Base-by-base conservation (phyloP, 2,113 vertebrate species). In the Gorsachius goisagi region DNA sequence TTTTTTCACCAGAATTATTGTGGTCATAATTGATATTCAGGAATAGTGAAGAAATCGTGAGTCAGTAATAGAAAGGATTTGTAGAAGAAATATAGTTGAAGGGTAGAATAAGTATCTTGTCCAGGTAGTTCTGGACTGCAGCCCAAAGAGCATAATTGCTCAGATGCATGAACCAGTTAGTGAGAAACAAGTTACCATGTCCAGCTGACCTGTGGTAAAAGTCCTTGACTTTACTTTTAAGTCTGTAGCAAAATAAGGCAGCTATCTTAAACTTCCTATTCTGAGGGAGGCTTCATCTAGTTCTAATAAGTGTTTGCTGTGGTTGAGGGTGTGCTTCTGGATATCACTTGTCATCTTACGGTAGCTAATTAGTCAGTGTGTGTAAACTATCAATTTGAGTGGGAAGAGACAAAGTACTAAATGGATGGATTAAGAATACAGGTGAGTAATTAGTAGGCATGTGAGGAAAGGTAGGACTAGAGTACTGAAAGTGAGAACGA, bases 351-450 rank as follows among this genome's bases (percentile, higher is more conserved):
- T 79, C 44, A 85, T 88, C 82, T 88, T 50, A 4, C 37, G 49
- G 80, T 75, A 10, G 2, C 47, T 95, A 72, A 94, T 96, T 91
- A 81, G 89, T 88, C 30, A 71, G 0, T 47, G 68, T 86, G 47
- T 71, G 27, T 55, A 53, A 95, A 67, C 63, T 79, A 15, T 33
- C 71, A 71, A 1, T 96, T 83, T 93, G 93, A 96, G 94, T 95
- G 88, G 92, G 95, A 94, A 90, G 96, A 66, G 30, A 71, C 67
- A 47, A 62, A 72, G 56, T 27, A 67, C 35, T 89, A 73, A 88
- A 30, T 82, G 53, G n/a, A 58, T 88, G 45, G 35, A 32, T 79
- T 91, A 78, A 64, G 53, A 63, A 17, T 12, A 45, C 45, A 30
- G 6, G 13, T 91, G 52, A 69, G 44, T 89, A 64, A 72, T 75